Evolutionary conservation across 2,888 invertebrate genomes (phyloP).

Genomic region (Poecilus cupreus): DNA sequence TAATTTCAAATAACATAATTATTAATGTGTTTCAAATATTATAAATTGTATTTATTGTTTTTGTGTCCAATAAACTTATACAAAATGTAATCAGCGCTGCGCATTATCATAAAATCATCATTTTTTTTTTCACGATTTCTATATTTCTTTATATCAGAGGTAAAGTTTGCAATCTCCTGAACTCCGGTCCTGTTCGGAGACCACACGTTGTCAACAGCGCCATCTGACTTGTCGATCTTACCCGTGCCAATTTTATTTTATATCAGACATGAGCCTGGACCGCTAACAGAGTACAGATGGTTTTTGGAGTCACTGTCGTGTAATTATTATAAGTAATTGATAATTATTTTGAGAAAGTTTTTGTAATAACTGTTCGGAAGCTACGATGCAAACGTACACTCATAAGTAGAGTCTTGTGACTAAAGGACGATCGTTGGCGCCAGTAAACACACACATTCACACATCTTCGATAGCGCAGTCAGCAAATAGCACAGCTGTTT

Average conservation of each 20-base stretch:
- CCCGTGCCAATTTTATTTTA: slow-evolving; percentile 39
- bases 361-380: background rate
- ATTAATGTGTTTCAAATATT: too few species aligned
- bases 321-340: too few species aligned
- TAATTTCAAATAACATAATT: too few species aligned
- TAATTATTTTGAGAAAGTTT: too few species aligned
- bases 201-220: slow-evolving; percentile 6
- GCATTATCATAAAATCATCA: too few species aligned
- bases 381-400: background rate
- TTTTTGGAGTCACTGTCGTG: background rate
- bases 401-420: background rate
- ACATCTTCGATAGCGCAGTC: background rate
- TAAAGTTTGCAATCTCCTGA: background rate
- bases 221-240: slow-evolving; percentile 11
- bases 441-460: background rate
- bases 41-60: too few species aligned
- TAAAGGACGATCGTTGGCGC: background rate
- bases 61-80: too few species aligned
- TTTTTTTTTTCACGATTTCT: too few species aligned
- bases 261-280: background rate
- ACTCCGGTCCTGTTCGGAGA: background rate
- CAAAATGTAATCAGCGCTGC: too few species aligned
- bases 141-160: background rate
- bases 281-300: background rate
- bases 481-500: slow-evolving; percentile 17